Evolutionary conservation across 2,797 vertebrate genomes (phyloP).

Genomic region (Hyperoplus lanceolatus): DNA sequence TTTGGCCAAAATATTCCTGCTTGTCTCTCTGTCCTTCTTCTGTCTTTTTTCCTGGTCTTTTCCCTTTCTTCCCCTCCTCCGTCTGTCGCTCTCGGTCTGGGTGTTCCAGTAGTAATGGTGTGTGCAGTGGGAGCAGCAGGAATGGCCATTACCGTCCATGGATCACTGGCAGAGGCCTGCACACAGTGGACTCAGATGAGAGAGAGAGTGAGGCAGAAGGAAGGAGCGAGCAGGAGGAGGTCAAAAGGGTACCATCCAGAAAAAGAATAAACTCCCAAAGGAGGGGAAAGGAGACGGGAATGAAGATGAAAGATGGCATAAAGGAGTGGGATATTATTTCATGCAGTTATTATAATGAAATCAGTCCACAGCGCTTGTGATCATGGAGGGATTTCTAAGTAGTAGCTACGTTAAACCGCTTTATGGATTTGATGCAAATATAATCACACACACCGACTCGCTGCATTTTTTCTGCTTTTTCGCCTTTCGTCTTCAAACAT

Average conservation of each 20-base stretch:
- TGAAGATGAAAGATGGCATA: slow-evolving; percentile 48
- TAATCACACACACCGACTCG: slow-evolving; percentile 26
- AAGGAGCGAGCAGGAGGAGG: slow-evolving; percentile 33
- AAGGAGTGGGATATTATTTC: slow-evolving; percentile 50
- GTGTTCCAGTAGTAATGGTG: slow-evolving; percentile 80
- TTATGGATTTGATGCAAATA: slow-evolving; percentile 63
- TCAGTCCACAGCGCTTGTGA: slow-evolving; percentile 39
- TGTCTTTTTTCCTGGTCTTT: neutral
- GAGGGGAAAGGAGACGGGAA: slow-evolving; percentile 13
- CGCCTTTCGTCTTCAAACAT: slow-evolving; percentile 46
- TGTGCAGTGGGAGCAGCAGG: slow-evolving; percentile 85
- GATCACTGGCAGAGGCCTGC: slow-evolving; percentile 85
- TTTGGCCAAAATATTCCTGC: slow-evolving; percentile 24
- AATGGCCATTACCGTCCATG: slow-evolving; percentile 87
- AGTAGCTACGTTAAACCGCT: slow-evolving; percentile 62
- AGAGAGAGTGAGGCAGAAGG: slow-evolving; percentile 32
- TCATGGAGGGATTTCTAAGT: slow-evolving; percentile 63
- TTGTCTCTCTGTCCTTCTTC: slow-evolving; percentile 6
- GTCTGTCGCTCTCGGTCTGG: slow-evolving; percentile 55
- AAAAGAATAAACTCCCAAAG: neutral
- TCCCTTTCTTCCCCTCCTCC: slow-evolving; percentile 15
- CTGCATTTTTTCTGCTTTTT: slow-evolving; percentile 43
- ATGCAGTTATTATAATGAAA: slow-evolving; percentile 65
- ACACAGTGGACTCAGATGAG: slow-evolving; percentile 66
- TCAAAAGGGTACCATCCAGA: slow-evolving; percentile 54